A percentile compares a stretch with the other conserved stretches of the same genome.
phyloP scores from a whole-genome alignment of 2,113 vertebrate species.

The Planiliza haematocheilus region DNA sequence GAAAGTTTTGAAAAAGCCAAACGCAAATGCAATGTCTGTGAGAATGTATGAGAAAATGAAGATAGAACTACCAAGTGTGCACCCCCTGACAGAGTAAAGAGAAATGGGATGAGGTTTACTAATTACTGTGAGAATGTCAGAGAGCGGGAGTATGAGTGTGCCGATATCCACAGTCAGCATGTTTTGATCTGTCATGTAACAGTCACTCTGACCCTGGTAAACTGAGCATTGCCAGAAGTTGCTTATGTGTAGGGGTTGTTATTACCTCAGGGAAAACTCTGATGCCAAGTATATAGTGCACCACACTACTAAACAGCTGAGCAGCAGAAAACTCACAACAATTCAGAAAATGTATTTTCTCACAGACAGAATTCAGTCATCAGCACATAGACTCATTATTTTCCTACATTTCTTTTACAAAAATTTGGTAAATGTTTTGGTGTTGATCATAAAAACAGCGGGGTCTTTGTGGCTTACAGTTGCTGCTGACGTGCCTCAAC shows the following conservation, averaged over 20 bases:
- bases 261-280: background rate
- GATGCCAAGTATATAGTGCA: conserved; percentile 17
- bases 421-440: background rate
- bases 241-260: background rate
- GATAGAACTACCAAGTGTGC: no score
- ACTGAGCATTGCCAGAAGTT: background rate
- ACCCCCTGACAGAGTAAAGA: no score
- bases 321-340: conserved; percentile 2
- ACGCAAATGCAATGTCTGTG: no score
- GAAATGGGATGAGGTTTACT: no score
- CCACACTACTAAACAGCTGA: conserved; percentile 6
- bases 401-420: background rate
- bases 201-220: background rate
- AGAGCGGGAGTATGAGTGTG: no score
- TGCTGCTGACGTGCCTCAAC: conserved; percentile 43
- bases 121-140: no score
- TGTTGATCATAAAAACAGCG: conserved; percentile 3
- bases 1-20: no score
- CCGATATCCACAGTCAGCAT: no score
- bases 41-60: no score
- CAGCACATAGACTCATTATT: no score
- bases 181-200: background rate
- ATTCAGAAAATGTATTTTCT: background rate
- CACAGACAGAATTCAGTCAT: no score
- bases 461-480: conserved; percentile 7